These are phyloP conservation scores for Beris morrisii DNA, from an alignment of 2,888 invertebrate genomes.

Conservation along the genomic window DNA sequence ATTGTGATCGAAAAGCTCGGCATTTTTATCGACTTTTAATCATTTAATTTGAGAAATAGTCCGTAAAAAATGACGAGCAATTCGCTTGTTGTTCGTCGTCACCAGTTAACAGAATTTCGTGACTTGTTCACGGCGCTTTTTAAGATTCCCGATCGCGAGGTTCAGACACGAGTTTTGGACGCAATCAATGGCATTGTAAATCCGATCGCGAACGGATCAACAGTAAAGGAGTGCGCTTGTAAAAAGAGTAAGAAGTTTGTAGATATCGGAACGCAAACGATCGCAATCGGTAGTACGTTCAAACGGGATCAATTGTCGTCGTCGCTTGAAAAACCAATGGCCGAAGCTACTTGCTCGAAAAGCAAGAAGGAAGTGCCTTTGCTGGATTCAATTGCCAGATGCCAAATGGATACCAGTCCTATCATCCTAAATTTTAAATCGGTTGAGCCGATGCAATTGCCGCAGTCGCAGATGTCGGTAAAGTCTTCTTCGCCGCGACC, in stretches of 20 bases:
- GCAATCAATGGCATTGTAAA: slow-evolving; percentile 47
- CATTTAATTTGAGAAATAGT: no score
- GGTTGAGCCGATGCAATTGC: no score
- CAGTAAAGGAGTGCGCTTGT: slow-evolving; percentile 13
- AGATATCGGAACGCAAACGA: slow-evolving; percentile 24
- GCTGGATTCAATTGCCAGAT: no score
- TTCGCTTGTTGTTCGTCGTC: slow-evolving; percentile 41
- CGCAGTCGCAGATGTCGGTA: no score
- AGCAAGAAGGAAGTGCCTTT: no score
- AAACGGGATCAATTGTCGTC: not conserved
- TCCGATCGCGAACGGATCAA: not conserved
- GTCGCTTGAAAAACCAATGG: no score
- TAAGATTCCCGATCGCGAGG: slow-evolving; percentile 48
- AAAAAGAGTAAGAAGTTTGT: slow-evolving; percentile 14
- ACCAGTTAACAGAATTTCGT: slow-evolving; percentile 40
- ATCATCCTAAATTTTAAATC: no score
- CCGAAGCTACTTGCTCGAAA: no score
- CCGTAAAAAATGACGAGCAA: slow-evolving; percentile 7
- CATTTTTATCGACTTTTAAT: no score
- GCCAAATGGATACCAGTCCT: no score
- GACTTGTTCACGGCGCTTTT: slow-evolving; percentile 49
- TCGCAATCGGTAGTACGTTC: not conserved
- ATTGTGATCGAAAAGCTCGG: not conserved
- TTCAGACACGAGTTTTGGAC: slow-evolving; percentile 48
- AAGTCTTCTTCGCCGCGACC: no score